These are phyloP conservation scores for Trididemnum nubilum DNA, from an alignment of 23 tunicate genomes.

Conservation along the genomic window DNA sequence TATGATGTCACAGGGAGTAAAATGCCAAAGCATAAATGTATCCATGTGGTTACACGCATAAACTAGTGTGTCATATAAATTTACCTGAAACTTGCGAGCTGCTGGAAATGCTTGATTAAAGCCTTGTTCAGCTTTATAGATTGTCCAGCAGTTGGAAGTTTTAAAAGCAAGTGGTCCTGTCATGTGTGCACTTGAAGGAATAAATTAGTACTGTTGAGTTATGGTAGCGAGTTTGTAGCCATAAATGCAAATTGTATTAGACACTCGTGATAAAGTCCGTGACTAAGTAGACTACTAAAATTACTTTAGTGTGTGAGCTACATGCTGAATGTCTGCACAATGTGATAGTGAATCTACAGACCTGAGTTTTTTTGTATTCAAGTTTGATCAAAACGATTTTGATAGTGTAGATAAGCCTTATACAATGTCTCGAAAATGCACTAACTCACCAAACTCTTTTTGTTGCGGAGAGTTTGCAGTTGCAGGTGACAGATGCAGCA, in stretches of 20 bases:
- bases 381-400: conserved; percentile 1
- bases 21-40: too few relatives aligned
- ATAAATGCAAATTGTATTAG: conserved; percentile 1
- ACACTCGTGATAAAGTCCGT: not conserved
- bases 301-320: too few relatives aligned
- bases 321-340: not conserved
- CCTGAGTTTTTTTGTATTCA: conserved; percentile 26
- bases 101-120: not conserved
- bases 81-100: not conserved
- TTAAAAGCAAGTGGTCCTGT: conserved; percentile 8
- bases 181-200: not conserved
- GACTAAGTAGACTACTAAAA: conserved; percentile 6
- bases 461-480: conserved; percentile 26
- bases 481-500: conserved; percentile 45
- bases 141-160: not conserved
- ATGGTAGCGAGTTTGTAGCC: not conserved
- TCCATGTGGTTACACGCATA: too few relatives aligned
- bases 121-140: not conserved
- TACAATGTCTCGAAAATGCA: conserved; percentile 33
- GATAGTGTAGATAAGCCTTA: not conserved
- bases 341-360: conserved; percentile 12
- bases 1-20: too few relatives aligned
- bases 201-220: not conserved
- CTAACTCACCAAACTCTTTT: conserved; percentile 35
- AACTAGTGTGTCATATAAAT: not conserved